phyloP scores from a whole-genome alignment of 2,888 invertebrate genomes.

The Thymelicus lineola region DNA sequence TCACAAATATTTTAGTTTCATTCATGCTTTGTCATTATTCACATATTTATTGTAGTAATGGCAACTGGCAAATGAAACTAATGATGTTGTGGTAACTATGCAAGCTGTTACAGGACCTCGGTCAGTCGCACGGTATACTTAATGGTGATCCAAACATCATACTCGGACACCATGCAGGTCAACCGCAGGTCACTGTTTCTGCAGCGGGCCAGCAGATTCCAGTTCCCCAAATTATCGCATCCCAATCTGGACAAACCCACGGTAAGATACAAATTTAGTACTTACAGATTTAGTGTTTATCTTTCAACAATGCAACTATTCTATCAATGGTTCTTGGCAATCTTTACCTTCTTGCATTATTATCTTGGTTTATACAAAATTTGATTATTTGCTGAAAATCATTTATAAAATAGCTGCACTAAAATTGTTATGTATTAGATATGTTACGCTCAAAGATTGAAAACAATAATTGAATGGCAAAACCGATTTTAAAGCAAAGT shows the following conservation, averaged over 20 bases:
- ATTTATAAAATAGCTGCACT: not conserved
- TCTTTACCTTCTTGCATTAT: not conserved
- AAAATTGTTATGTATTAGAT: no score
- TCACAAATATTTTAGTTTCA: conserved; percentile 34
- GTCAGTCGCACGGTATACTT: conserved; percentile 76
- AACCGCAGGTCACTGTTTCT: conserved; percentile 74
- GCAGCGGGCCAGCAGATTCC: conserved; percentile 76
- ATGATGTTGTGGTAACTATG: conserved; percentile 29
- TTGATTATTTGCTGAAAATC: not conserved
- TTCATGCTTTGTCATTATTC: conserved; percentile 23
- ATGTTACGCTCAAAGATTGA: no score
- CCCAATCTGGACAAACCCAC: conserved; percentile 76
- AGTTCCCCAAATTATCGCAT: conserved; percentile 77
- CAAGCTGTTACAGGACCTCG: conserved; percentile 70
- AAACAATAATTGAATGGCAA: no score
- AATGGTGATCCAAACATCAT: conserved; percentile 82
- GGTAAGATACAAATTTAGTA: conserved; percentile 56
- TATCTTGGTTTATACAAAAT: not conserved
- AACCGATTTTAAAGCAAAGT: no score
- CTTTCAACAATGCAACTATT: not conserved
- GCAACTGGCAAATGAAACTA: conserved; percentile 30
- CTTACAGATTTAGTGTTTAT: no score
- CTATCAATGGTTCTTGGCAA: not conserved
- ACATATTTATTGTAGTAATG: conserved; percentile 16
- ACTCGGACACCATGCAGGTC: conserved; percentile 84